Evolutionary conservation across 1,140 invertebrate genomes (phyloP).

Genomic region (Trichonephila clavata): DNA sequence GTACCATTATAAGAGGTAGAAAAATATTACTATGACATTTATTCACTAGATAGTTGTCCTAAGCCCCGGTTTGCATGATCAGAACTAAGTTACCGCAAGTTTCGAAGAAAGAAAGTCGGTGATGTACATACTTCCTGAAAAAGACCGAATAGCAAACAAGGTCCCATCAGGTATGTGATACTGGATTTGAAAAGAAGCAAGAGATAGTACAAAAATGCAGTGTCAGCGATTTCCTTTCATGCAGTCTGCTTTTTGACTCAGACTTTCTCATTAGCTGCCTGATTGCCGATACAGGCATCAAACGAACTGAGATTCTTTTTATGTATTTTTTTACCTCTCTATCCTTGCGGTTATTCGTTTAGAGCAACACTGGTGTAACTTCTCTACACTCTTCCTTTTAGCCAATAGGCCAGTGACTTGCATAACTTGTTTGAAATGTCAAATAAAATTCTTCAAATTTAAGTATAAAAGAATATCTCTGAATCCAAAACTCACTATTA

Average conservation of each 20-base stretch:
- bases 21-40: no score
- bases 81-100: conserved; percentile 10
- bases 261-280: conserved; percentile 69
- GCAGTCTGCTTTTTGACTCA: conserved; percentile 54
- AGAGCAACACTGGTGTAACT: conserved; percentile 4
- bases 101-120: not conserved
- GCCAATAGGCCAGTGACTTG: no score
- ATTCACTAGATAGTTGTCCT: no score
- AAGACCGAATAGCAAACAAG: conserved; percentile 40
- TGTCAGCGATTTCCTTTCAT: conserved; percentile 69
- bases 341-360: not conserved
- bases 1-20: no score
- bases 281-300: conserved; percentile 74
- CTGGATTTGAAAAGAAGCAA: conserved; percentile 63
- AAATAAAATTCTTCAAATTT: no score
- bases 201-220: conserved; percentile 49
- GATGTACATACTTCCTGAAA: not conserved
- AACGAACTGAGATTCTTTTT: conserved; percentile 61
- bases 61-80: not conserved
- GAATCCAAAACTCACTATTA: no score
- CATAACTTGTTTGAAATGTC: no score
- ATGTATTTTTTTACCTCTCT: conserved; percentile 28
- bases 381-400: not conserved
- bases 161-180: conserved; percentile 53
- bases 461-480: no score